phyloP scores from a whole-genome alignment of 2,797 vertebrate genomes.

The Neoniphon sammara region DNA sequence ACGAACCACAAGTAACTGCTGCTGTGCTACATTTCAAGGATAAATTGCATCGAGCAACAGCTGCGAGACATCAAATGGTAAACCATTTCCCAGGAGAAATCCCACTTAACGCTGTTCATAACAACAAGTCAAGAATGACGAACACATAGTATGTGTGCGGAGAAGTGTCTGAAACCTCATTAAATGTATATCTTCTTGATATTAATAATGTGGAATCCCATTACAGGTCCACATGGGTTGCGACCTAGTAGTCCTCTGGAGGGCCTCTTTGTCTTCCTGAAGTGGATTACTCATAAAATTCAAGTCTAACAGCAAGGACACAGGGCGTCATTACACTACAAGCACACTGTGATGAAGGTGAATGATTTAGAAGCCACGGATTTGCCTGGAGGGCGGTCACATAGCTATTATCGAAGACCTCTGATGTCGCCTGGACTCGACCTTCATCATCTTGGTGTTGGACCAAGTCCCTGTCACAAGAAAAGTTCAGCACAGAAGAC shows the following conservation, averaged over 20 bases:
- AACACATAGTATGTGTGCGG: background rate
- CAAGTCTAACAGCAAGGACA: background rate
- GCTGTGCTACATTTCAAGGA: slow-evolving; percentile 30
- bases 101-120: slow-evolving; percentile 11
- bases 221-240: slow-evolving; percentile 4
- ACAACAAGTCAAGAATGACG: slow-evolving; percentile 1
- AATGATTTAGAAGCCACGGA: background rate
- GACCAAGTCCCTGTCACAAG: background rate
- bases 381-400: background rate
- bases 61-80: slow-evolving; percentile 28
- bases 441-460: background rate
- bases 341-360: background rate
- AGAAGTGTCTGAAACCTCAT: slow-evolving; percentile 37
- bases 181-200: slow-evolving; percentile 26
- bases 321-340: background rate
- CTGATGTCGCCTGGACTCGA: background rate
- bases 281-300: slow-evolving; percentile 26
- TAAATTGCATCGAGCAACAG: slow-evolving; percentile 32
- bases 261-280: background rate
- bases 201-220: slow-evolving; percentile 22
- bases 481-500: background rate
- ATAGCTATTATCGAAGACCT: background rate
- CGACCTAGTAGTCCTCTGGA: background rate
- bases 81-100: slow-evolving; percentile 11
- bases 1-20: background rate